Evolutionary conservation across 2,888 invertebrate genomes (phyloP), one percentile per base, ranked within the genome.

Genomic region (Ectemnius lituratus): DNA sequence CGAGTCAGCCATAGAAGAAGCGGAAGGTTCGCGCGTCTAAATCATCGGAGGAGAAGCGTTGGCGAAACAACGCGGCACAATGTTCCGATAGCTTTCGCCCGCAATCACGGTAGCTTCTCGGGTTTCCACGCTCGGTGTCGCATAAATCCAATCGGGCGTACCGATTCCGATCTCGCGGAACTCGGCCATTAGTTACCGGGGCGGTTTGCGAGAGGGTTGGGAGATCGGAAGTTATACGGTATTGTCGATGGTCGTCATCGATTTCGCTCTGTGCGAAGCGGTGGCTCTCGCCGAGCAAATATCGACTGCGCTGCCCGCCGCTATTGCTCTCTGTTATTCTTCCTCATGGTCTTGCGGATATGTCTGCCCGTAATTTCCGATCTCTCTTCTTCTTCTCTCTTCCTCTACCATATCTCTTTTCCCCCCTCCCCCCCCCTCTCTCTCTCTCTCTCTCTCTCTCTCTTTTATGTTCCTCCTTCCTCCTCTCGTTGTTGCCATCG

Each of bases 231-330:
- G 62, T 58, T 69, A 70, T 63, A 68, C 63, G 61, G 62, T 63
- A 56, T 68, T 69, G 81, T 67, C 74, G 76, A 84, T 84, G 80
- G 79, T 74, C 79, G 78, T 75, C 52, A 52, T 52, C 78, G 76
- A 78, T 81, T 79, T 73, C 69, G 71, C 75, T 23, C 23, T 2
- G 23, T 23, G 56, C 28, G 72, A 73, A 59, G 23, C 68, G 58
- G 68, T 70, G 73, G 72, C 67, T 58, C 52, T 6, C 37, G 66
- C 70, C 68, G 78, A 77, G 79, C 73, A 79, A 84, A 80, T 82
- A 83, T 82, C 80, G 72, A 80, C 75, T 76, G 70, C 71, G 52
- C 70, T 79, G 65, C 67, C 70, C 72, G 71, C 56, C 78, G 37
- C 37, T 37, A 74, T 70, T 70, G 73, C 73, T 70, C 37, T 37